Evolutionary conservation across 2,113 vertebrate genomes (phyloP).

Genomic region (Merops nubicus): DNA sequence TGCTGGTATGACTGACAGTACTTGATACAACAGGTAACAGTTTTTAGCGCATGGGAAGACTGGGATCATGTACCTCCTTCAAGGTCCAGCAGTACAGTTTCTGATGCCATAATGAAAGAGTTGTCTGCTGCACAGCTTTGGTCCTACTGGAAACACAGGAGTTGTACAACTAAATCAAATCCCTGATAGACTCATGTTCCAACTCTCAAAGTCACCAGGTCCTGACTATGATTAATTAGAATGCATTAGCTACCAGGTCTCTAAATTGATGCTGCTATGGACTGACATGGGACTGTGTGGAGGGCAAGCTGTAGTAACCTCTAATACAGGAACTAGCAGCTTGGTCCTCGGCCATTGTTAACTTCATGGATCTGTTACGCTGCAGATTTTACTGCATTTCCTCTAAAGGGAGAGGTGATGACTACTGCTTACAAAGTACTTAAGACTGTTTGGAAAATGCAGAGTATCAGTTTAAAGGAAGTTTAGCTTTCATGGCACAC

Average conservation of each 20-base stretch:
- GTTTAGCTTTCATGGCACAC: neutral
- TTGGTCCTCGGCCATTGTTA: neutral
- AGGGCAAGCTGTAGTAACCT: neutral
- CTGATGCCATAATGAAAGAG: neutral
- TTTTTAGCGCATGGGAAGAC: neutral
- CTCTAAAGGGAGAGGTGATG: neutral
- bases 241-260: neutral
- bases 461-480: neutral
- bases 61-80: neutral
- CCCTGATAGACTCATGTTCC: fast-evolving
- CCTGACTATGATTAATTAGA: neutral
- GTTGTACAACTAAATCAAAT: neutral
- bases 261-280: neutral
- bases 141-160: neutral
- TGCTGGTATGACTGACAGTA: neutral
- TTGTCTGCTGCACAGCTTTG: neutral
- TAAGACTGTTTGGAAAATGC: neutral
- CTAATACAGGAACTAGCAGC: neutral
- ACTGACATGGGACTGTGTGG: neutral
- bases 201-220: neutral
- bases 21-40: neutral
- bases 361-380: neutral
- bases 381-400: neutral
- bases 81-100: neutral
- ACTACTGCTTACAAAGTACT: neutral